Evolutionary conservation across 2,888 invertebrate species (phyloP).

Genomic region (Hemistola chrysoprasaria): DNA sequence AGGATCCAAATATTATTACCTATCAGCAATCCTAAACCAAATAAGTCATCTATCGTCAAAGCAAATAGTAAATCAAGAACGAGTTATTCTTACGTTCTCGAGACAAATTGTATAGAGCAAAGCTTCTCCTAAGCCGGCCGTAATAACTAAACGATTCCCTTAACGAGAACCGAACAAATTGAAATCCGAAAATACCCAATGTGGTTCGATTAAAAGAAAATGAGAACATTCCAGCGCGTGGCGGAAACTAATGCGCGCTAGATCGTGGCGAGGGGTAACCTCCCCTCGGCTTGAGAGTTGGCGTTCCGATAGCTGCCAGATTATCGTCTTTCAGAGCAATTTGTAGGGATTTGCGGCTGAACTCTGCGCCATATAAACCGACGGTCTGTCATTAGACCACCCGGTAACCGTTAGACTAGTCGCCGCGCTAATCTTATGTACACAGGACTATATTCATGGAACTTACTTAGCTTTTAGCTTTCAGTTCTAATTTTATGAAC

Average conservation of each 20-base stretch:
- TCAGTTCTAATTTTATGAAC: too few species aligned
- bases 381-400: conserved; percentile 50
- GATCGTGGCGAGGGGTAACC: conserved; percentile 33
- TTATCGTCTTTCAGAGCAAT: conserved; percentile 69
- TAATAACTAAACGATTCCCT: conserved; percentile 42
- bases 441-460: neutral
- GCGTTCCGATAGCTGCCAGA: conserved; percentile 58
- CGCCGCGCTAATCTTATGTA: conserved; percentile 21
- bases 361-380: conserved; percentile 52
- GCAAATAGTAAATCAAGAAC: conserved; percentile 20
- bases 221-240: conserved; percentile 59
- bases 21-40: too few species aligned
- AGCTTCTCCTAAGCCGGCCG: conserved; percentile 32
- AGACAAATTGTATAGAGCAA: conserved; percentile 33
- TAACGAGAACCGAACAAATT: conserved; percentile 50
- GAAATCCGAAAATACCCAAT: conserved; percentile 54
- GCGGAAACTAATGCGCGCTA: conserved; percentile 52
- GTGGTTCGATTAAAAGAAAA: conserved; percentile 60
- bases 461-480: neutral
- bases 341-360: conserved; percentile 70
- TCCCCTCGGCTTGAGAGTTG: conserved; percentile 36
- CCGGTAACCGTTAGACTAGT: conserved; percentile 30
- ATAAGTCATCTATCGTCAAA: too few species aligned
- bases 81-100: conserved; percentile 28
- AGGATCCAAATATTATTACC: too few species aligned